Evolutionary conservation across 1,140 invertebrate species (phyloP).

Genomic region (Cherax destructor): DNA sequence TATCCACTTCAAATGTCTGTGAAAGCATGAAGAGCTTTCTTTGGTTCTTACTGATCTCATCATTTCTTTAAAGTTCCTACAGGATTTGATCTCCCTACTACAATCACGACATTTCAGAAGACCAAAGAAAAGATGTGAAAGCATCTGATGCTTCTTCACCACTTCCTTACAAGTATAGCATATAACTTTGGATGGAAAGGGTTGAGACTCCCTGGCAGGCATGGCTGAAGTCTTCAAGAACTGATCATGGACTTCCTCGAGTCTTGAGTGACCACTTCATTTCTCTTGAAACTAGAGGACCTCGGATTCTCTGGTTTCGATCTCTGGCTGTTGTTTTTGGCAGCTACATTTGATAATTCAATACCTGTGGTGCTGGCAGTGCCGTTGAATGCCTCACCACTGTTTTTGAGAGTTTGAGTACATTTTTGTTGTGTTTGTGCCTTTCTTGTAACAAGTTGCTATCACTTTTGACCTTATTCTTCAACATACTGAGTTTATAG

Average conservation of each 20-base stretch:
- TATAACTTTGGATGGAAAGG: background rate
- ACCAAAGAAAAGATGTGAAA: background rate
- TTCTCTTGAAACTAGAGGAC: background rate
- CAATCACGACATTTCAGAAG: background rate
- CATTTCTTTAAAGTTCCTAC: background rate
- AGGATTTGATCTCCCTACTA: background rate
- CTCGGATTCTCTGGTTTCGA: background rate
- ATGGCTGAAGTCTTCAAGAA: background rate
- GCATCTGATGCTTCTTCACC: background rate
- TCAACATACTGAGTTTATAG: background rate
- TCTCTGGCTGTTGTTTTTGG: background rate
- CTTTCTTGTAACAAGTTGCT: background rate
- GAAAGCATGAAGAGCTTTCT: background rate
- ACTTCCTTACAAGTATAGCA: background rate
- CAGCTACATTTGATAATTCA: background rate
- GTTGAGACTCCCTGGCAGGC: background rate
- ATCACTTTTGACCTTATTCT: background rate
- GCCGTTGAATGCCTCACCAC: background rate
- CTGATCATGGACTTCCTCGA: background rate
- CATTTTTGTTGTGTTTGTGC: background rate
- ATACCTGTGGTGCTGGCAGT: background rate
- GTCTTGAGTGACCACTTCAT: background rate
- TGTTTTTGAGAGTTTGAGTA: background rate
- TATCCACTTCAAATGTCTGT: background rate
- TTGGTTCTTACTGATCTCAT: background rate